A percentile compares a stretch with the other conserved stretches of the same genome.
These are phyloP conservation scores for Pandemis corylana DNA, from an alignment of 2,888 invertebrate genomes.

Conservation along the genomic window DNA sequence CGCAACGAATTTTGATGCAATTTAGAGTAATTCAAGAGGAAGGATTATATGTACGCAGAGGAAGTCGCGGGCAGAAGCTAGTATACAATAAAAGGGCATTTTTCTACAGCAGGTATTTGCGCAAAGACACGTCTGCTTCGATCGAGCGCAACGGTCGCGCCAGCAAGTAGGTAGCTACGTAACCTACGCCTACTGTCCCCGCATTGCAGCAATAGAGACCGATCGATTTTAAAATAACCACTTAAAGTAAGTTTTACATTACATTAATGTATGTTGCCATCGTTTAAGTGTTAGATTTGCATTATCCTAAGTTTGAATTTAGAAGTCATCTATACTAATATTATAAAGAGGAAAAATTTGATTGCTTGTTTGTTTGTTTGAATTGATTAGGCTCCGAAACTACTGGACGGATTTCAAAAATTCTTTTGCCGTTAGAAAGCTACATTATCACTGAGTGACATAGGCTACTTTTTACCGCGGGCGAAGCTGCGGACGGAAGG, in stretches of 20 bases:
- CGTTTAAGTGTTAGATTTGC: neutral
- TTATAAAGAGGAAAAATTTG: too few species aligned
- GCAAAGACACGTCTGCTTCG: neutral
- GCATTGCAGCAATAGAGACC: conserved; percentile 31
- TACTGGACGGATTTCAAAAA: too few species aligned
- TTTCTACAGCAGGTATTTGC: neutral
- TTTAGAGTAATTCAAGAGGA: too few species aligned
- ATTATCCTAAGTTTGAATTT: neutral
- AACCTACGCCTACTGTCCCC: conserved; percentile 18
- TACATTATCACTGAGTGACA: too few species aligned
- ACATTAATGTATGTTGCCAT: neutral
- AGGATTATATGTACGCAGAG: too few species aligned
- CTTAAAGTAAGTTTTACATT: neutral
- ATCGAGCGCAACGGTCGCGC: neutral
- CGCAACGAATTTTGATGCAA: too few species aligned
- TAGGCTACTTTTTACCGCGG: too few species aligned
- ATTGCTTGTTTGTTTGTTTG: too few species aligned
- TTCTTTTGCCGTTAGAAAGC: too few species aligned
- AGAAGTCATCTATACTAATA: neutral
- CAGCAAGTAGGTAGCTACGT: neutral
- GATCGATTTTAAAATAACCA: conserved; percentile 12
- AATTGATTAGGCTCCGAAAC: too few species aligned
- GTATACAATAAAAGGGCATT: neutral
- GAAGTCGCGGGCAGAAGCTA: too few species aligned
- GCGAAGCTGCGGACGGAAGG: too few species aligned